Evolutionary conservation across 1,140 invertebrate species (phyloP).

Genomic region (Paraescarpia echinospica): DNA sequence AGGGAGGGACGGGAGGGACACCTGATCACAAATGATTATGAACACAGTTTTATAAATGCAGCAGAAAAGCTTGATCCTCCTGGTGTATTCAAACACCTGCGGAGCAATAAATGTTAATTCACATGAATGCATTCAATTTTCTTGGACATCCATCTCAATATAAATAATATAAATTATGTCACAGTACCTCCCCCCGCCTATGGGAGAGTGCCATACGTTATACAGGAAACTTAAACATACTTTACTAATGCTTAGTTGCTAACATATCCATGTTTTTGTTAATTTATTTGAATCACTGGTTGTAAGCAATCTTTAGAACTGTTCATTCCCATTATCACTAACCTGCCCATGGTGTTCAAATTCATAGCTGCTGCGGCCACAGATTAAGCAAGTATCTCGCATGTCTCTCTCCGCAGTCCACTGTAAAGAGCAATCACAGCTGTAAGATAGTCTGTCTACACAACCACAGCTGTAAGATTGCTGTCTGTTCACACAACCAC

Average conservation of each 20-base stretch:
- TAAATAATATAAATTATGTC: too few relatives aligned
- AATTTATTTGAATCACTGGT: neutral
- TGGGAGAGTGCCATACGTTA: too few relatives aligned
- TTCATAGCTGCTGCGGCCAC: constrained; percentile 53
- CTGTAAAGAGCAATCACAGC: constrained; percentile 39
- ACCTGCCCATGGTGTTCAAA: constrained; percentile 53
- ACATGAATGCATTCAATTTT: neutral
- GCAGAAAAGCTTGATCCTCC: neutral
- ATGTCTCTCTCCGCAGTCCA: constrained; percentile 56
- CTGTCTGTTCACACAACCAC: neutral
- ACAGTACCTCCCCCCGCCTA: too few relatives aligned
- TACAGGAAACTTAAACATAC: constrained; percentile 2
- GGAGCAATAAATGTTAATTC: too few relatives aligned
- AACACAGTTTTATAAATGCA: neutral
- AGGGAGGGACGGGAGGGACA: neutral
- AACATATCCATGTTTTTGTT: neutral
- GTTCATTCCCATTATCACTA: neutral
- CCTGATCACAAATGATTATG: neutral
- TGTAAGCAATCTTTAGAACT: neutral
- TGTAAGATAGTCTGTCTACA: neutral
- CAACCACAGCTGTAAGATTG: neutral
- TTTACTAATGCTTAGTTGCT: neutral
- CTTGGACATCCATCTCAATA: neutral
- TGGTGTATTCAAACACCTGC: neutral
- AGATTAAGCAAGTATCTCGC: constrained; percentile 55